Percentiles rank a stretch among this genome's conserved stretches.
phyloP scores from a whole-genome alignment of 2,888 invertebrate species.

The Gymnoscelis rufifasciata region DNA sequence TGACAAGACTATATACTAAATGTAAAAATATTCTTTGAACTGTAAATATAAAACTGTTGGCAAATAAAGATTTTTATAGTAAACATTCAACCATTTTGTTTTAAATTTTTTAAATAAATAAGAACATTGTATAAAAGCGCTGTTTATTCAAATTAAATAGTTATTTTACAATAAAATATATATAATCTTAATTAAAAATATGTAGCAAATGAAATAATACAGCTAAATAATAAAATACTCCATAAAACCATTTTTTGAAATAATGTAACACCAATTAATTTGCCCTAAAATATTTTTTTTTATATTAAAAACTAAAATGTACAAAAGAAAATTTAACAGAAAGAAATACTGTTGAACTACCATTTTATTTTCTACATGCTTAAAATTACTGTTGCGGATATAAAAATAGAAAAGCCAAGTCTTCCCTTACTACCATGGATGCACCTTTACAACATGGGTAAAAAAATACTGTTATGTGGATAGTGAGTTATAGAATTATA shows the following conservation, averaged over 20 bases:
- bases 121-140: slow-evolving; percentile 64
- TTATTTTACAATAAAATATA: slow-evolving; percentile 77
- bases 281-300: slow-evolving; percentile 59
- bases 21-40: slow-evolving; percentile 39
- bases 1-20: slow-evolving; percentile 38
- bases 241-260: slow-evolving; percentile 61
- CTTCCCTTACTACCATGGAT: slow-evolving; percentile 51
- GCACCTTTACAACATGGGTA: slow-evolving; percentile 63
- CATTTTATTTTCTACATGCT: slow-evolving; percentile 40
- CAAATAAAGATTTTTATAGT: slow-evolving; percentile 48
- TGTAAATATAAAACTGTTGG: slow-evolving; percentile 53
- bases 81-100: background rate
- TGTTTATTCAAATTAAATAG: slow-evolving; percentile 78
- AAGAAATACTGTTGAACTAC: slow-evolving; percentile 63
- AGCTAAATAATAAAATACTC: slow-evolving; percentile 73
- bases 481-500: slow-evolving; percentile 7
- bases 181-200: slow-evolving; percentile 69
- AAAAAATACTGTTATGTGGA: slow-evolving; percentile 69
- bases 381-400: slow-evolving; percentile 57
- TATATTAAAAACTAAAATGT: slow-evolving; percentile 56
- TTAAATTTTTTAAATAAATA: background rate
- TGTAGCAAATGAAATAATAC: slow-evolving; percentile 72
- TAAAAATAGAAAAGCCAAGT: slow-evolving; percentile 77
- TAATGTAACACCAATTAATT: slow-evolving; percentile 62
- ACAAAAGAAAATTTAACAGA: slow-evolving; percentile 52